Conservation (phyloP, 2,888 invertebrate species). For the Suillia variegata region DNA sequence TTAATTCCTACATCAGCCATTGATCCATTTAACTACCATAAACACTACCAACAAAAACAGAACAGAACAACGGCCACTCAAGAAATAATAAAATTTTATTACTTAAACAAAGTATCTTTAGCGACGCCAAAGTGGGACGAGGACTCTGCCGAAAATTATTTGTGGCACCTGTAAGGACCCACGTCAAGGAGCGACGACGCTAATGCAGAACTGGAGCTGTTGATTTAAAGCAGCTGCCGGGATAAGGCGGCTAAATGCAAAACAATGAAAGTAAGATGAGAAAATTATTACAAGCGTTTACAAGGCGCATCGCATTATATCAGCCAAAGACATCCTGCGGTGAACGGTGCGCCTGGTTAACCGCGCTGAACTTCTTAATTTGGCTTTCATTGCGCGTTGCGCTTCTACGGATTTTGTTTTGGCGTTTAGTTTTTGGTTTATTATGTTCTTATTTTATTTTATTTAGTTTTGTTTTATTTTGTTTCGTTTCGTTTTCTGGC, state of each 20-base stretch:
- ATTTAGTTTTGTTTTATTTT: not conserved
- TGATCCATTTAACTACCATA: too few relatives aligned
- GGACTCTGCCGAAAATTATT: not conserved
- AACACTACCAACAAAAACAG: too few relatives aligned
- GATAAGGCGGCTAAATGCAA: conserved; percentile 15
- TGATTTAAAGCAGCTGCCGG: too few relatives aligned
- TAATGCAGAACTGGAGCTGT: not conserved
- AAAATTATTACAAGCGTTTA: conserved; percentile 35
- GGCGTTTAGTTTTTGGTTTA: conserved; percentile 15
- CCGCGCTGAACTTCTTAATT: conserved; percentile 51
- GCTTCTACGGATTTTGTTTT: conserved; percentile 31
- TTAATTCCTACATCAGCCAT: too few relatives aligned
- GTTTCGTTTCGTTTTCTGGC: not conserved
- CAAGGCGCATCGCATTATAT: conserved; percentile 8
- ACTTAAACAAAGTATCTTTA: not conserved
- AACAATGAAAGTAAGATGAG: conserved; percentile 52
- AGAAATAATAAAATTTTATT: not conserved
- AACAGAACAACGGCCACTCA: not conserved
- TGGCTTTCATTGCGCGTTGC: conserved; percentile 50
- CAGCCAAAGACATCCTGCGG: conserved; percentile 12
- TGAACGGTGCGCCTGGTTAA: conserved; percentile 33
- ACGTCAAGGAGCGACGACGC: not conserved
- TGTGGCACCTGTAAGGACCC: not conserved
- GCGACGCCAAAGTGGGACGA: not conserved
- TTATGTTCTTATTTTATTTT: conserved; percentile 9